A percentile compares a stretch with the other conserved stretches of the same genome.
Conservation (phyloP, 2,113 vertebrate genomes). For the Craseonycteris thonglongyai region DNA sequence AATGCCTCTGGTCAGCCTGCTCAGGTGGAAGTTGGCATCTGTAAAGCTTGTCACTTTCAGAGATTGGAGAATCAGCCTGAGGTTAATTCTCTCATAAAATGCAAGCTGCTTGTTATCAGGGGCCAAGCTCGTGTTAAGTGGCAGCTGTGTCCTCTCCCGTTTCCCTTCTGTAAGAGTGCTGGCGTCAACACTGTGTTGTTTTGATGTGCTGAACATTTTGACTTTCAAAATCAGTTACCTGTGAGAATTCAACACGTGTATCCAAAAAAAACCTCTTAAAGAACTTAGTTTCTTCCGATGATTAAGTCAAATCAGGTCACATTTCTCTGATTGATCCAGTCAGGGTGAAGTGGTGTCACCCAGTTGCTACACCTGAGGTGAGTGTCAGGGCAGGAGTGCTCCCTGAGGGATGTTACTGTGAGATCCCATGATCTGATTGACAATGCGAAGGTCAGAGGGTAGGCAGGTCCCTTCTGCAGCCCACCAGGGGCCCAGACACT, state of each 20-base stretch:
- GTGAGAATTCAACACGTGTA: background rate
- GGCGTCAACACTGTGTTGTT: background rate
- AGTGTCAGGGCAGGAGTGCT: fast-evolving
- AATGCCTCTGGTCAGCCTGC: no score
- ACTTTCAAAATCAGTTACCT: background rate
- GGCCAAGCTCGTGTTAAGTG: background rate
- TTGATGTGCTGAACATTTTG: background rate
- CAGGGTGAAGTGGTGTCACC: background rate
- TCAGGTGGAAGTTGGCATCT: no score
- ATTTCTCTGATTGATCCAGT: fast-evolving
- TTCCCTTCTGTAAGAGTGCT: background rate
- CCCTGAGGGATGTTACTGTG: background rate
- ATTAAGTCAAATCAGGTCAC: background rate
- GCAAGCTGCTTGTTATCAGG: background rate
- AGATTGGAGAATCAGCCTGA: background rate
- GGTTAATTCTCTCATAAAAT: background rate
- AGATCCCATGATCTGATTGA: background rate
- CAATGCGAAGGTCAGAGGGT: fast-evolving
- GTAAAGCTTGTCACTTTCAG: background rate
- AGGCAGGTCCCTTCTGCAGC: background rate
- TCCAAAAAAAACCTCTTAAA: background rate
- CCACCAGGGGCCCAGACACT: background rate
- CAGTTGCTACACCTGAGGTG: fast-evolving
- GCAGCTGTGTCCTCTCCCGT: background rate
- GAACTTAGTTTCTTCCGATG: background rate